Evolutionary conservation across 2,797 vertebrate genomes (phyloP), one percentile per base, ranked within the genome.

Genomic region (Cichlasoma orientale): DNA sequence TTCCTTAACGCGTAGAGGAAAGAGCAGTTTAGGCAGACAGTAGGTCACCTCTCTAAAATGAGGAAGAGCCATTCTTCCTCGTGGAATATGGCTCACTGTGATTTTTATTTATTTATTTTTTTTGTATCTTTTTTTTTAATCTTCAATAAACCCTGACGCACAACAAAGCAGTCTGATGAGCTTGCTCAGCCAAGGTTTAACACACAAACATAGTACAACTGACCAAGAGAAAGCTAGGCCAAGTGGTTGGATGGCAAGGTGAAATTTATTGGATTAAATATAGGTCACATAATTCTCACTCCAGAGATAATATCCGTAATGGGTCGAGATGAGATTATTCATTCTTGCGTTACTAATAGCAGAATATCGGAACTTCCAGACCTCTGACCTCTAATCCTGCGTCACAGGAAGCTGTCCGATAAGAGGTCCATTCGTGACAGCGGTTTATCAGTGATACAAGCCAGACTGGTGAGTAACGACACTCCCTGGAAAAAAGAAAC

Each of bases 331-430:
- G 33, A 61, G 27, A 58, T 79, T 52, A 58, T 69, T 78, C 12
- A 56, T 23, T 79, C 29, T n/a, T 54, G 19, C 4, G 61, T 29
- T 41, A 79, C 14, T 23, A 75, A 56, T 41, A 56, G 66, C 5
- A 16, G 21, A 23, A 13, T 5, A 27, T 38, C 21, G 0, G 16
- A 78, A 54, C 9, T 73, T 36, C 38, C 27, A 7, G 2, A 74
- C 16, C 21, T 74, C 72, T 80, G 75, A 83, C 56, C 4, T 2
- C 13, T 25, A 19, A 56, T 5, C 0, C 23, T 80, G 80, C 27
- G 16, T 88, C 80, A 89, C 23, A 23, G 85, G 74, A 88, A 76
- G 44, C 56, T 29, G 10, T 74, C 36, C 6, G 54, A 89, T 77
- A 80, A 59, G 52, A n/a, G 54, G 56, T 57, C 16, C 19, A 47